Evolutionary conservation across 92 coral and sea anemone species (phyloP).

Genomic region (Palythoa grandiflora): DNA sequence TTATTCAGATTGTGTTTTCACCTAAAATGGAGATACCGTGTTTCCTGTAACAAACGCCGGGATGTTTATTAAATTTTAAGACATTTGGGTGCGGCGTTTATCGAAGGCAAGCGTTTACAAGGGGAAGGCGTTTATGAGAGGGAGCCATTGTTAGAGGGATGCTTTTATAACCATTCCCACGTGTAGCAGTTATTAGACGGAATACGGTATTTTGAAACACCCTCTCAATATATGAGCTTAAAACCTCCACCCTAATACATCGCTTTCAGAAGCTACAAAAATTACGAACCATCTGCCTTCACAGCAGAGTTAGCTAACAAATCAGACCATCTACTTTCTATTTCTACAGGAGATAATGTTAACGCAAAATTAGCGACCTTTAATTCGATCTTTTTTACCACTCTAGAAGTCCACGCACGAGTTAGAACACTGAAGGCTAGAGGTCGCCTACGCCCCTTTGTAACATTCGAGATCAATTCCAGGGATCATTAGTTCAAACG

Average conservation of each 20-base stretch:
- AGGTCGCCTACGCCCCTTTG: neutral
- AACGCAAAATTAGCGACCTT: slow-evolving; percentile 41
- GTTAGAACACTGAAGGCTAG: too few species aligned
- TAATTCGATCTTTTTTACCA: slow-evolving; percentile 11
- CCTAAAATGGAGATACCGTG: too few species aligned
- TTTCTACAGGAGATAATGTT: slow-evolving; percentile 28
- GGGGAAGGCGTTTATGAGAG: too few species aligned
- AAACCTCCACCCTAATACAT: slow-evolving; percentile 50
- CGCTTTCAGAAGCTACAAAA: slow-evolving; percentile 36
- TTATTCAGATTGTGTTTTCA: too few species aligned
- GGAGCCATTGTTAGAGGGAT: too few species aligned
- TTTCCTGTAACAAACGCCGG: too few species aligned
- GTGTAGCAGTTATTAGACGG: too few species aligned
- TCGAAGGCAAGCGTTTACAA: too few species aligned
- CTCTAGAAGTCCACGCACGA: slow-evolving; percentile 38
- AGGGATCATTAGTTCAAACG: slow-evolving; percentile 7
- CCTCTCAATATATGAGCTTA: neutral
- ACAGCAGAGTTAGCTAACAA: slow-evolving; percentile 34
- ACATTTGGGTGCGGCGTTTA: too few species aligned
- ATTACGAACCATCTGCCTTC: slow-evolving; percentile 43
- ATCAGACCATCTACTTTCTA: slow-evolving; percentile 33
- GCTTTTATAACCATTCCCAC: too few species aligned
- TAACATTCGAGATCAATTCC: slow-evolving; percentile 29
- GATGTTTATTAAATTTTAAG: too few species aligned
- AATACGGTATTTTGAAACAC: too few species aligned